A percentile compares a stretch with the other conserved stretches of the same genome.
phyloP scores from a whole-genome alignment of 2,797 vertebrate genomes.

The Lepus townsendii region DNA sequence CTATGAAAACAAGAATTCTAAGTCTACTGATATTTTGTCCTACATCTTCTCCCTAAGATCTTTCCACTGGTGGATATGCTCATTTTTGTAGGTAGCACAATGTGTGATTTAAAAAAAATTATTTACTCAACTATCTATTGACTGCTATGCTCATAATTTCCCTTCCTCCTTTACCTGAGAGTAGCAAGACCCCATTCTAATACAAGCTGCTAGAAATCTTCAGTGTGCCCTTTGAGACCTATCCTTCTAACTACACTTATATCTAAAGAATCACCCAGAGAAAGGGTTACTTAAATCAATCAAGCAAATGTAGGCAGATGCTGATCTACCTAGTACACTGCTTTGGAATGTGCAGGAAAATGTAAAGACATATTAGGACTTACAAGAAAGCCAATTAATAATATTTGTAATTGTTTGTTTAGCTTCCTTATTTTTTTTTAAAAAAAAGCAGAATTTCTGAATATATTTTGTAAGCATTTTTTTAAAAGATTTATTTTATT shows the following conservation, averaged over 20 bases:
- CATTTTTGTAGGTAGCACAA: not conserved
- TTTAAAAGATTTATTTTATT: too few species aligned
- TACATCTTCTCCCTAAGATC: not conserved
- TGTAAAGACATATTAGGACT: not conserved
- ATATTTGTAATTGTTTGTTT: not conserved
- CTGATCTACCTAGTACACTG: not conserved
- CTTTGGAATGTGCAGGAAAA: not conserved
- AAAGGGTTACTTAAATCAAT: not conserved
- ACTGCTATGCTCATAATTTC: not conserved
- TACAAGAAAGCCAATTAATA: not conserved
- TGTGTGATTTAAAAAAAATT: not conserved
- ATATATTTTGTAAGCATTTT: not conserved
- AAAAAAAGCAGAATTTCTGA: not conserved
- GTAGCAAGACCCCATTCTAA: not conserved
- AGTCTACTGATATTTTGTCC: not conserved
- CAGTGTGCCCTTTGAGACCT: not conserved
- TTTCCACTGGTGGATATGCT: not conserved
- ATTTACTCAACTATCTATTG: not conserved
- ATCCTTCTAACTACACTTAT: not conserved
- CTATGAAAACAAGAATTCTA: not conserved
- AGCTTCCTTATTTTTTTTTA: not conserved
- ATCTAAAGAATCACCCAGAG: not conserved
- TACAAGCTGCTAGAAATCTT: not conserved
- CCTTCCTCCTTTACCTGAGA: not conserved
- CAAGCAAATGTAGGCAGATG: not conserved